These are phyloP conservation scores for Pteropus rufus DNA, from an alignment of 2,797 vertebrate genomes.

Conservation along the genomic window DNA sequence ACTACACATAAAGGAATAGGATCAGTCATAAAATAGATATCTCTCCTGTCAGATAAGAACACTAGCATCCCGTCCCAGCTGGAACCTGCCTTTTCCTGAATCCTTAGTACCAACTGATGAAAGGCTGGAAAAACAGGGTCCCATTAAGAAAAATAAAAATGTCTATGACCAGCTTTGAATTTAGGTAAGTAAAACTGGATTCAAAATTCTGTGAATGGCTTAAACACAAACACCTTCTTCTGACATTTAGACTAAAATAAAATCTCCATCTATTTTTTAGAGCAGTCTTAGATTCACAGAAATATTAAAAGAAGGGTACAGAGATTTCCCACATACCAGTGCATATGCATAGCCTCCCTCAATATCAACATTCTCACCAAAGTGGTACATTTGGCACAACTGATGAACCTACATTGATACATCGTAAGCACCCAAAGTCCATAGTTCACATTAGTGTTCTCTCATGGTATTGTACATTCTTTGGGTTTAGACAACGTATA, in stretches of 20 bases:
- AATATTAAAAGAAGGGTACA: background rate
- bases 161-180: background rate
- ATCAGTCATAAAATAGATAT: background rate
- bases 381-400: background rate
- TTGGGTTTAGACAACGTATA: background rate
- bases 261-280: background rate
- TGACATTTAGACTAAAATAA: conserved; percentile 10
- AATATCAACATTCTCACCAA: background rate
- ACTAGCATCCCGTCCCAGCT: background rate
- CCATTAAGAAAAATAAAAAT: background rate
- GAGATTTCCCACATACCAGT: background rate
- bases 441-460: background rate
- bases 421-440: background rate
- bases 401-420: background rate
- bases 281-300: background rate
- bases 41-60: conserved; percentile 32
- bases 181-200: background rate
- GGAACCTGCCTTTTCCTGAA: background rate
- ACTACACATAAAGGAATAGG: background rate
- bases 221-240: background rate
- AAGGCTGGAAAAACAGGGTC: background rate
- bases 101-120: background rate
- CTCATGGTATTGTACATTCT: background rate
- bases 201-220: background rate
- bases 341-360: background rate